Evolutionary conservation across 2,113 vertebrate species (phyloP), one percentile per base, ranked within the genome.

Genomic region (Coturnix japonica): DNA sequence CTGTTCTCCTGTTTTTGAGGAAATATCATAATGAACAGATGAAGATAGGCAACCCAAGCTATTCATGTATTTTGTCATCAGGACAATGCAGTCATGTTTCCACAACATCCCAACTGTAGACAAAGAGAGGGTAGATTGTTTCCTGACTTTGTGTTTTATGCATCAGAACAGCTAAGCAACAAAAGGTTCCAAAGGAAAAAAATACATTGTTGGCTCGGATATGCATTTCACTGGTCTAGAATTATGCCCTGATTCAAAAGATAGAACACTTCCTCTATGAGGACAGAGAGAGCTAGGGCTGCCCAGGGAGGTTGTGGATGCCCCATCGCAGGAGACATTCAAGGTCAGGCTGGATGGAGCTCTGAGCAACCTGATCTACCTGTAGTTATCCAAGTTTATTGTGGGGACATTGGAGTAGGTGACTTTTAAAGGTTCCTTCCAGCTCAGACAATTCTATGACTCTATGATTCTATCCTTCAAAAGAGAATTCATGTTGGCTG

Each of bases 1-100:
- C 81, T 93, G 64, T 89, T 91, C 77, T 44, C 37, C 78, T 80
- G 46, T 60, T 51, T 85, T 60, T 73, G 56, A 92, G 90, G 66
- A 91, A 90, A 76, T 74, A 92, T 56, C 78, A 35, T 71, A 60
- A 4, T 8, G 79, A 83, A 57, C 84, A 92, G 72, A 80, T 46
- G 87, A 92, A 91, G 78, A 53, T 72, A 80, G 79, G 20, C 20
- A 5, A 77, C 39, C 30, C 75, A 51, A 83, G 56, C 39, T 77
- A 53, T 82, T 94, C 82, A 77, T 84, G 91, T n/a, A 20, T n/a
- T 56, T 41, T 89, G 37, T n/a, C 59, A 30, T 9, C 51, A 80
- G 47, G 30, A 80, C 77, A 73, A 77, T 0, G 11, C 33, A 37
- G 64, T 74, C 1, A 0, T 35, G 56, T 76, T 91, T 85, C 92